Base-by-base conservation (phyloP, 37 sponge, comb jelly and placozoan genomes). In the Beroe ovata region DNA sequence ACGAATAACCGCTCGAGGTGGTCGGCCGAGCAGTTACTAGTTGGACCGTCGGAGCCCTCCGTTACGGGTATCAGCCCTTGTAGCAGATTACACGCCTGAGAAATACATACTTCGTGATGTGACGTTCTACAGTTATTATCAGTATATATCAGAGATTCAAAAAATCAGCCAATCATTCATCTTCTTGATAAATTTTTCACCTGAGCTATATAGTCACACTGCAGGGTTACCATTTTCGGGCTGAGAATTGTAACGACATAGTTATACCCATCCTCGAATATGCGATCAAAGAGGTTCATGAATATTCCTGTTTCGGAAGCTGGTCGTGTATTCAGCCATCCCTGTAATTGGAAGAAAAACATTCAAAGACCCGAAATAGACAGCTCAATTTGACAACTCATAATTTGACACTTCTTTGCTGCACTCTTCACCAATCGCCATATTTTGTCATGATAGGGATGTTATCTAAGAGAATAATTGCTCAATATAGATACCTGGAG, bases 1-100 rank as follows among this genome's bases (percentile, higher is more conserved):
- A 95, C 60, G 39, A 93, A 97, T 23, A 95, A 89, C n/a, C 92
- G 89, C 88, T 93, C 93, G 64, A 97, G 90, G 64, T 93, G 92
- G 47, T 92, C 90, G 3, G 90, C 25, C 29, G 92, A 62, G 39
- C 84, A 77, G 84, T 77, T 33, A 23, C 84, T 77, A 29, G 38
- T 36, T 8, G 84, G 84, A 77, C 84, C 84, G 54, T 77, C 89
- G 3, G 39, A 20, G 14, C 64, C 89, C 14, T 89, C 89, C 8
- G 21, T 60, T 4, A 60, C 64, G 1, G 89, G 64, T 21, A 89
- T 58, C 25, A 89, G 64, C 8, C 89, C 89, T 89, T 89, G 64
- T 19, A 89, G 89, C 39, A 89, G 64, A 2, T 35, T 89, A 63
- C 63, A 63, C 6, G 61, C 23, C 64, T 89, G 89, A 62, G 8